Conservation (phyloP, 2,888 invertebrate genomes). For the Erebia epiphron region DNA sequence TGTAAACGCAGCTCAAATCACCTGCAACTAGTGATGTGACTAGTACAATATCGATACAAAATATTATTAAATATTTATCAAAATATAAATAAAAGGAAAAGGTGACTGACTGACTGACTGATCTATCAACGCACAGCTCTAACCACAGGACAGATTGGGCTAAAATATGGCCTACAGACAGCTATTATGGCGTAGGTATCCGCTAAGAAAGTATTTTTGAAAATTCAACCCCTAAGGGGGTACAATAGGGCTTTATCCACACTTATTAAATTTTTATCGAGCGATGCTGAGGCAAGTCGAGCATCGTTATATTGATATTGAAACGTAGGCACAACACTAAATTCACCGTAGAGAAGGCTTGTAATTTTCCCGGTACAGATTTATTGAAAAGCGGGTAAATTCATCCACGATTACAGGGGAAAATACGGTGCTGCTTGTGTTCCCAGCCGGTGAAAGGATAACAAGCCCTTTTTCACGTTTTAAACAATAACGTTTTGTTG, state of each 20-base stretch:
- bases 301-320: background rate
- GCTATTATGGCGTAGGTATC: too few relatives aligned
- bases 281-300: background rate
- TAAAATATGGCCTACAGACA: too few relatives aligned
- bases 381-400: constrained; percentile 14
- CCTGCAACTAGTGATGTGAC: constrained; percentile 4
- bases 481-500: too few relatives aligned
- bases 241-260: too few relatives aligned
- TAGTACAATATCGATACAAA: background rate
- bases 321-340: background rate
- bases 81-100: too few relatives aligned
- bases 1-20: background rate
- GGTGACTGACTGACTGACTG: too few relatives aligned
- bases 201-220: too few relatives aligned
- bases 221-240: too few relatives aligned
- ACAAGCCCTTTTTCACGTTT: background rate
- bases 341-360: background rate
- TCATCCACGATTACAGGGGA: background rate
- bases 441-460: constrained; percentile 2
- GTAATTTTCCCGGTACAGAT: constrained; percentile 14
- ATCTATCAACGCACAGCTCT: too few relatives aligned
- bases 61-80: too few relatives aligned
- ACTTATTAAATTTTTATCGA: too few relatives aligned
- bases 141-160: too few relatives aligned
- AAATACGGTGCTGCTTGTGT: background rate